Percentiles rank a stretch among this genome's conserved stretches.
Conservation (phyloP, 2,888 invertebrate species). For the Coelinius sp. region DNA sequence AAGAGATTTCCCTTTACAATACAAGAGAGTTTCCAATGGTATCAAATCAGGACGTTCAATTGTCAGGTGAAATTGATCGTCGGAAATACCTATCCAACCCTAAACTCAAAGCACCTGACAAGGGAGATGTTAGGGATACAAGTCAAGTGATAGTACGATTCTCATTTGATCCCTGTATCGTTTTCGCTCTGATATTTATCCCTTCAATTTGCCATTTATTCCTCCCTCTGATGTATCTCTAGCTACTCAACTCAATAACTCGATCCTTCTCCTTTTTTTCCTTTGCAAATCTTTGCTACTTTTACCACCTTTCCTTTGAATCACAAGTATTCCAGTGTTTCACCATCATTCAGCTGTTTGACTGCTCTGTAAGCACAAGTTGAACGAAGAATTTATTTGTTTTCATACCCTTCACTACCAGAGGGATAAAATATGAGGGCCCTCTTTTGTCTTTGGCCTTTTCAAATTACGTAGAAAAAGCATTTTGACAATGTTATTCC, state of each 20-base stretch:
- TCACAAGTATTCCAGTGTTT: not conserved
- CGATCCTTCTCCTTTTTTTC: not conserved
- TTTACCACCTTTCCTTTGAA: not conserved
- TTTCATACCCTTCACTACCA: constrained; percentile 10
- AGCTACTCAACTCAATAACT: constrained; percentile 6
- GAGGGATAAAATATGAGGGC: constrained; percentile 15
- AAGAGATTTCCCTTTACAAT: no score
- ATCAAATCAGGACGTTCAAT: not conserved
- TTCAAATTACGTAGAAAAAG: not conserved
- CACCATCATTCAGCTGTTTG: not conserved
- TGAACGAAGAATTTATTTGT: not conserved
- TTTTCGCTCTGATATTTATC: not conserved
- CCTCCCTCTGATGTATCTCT: not conserved
- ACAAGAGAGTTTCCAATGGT: not conserved
- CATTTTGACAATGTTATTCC: not conserved
- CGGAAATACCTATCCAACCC: not conserved
- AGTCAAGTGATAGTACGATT: not conserved
- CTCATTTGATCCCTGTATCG: not conserved
- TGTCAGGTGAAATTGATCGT: not conserved
- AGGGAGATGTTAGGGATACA: not conserved
- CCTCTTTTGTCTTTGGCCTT: no score
- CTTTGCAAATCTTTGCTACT: not conserved
- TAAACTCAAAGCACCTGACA: not conserved
- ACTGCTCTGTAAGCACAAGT: not conserved
- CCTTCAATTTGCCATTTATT: constrained; percentile 14